A percentile compares a stretch with the other conserved stretches of the same genome.
Evolutionary conservation across 1,140 invertebrate genomes (phyloP).

Genomic region (Globodera ellingtonae): DNA sequence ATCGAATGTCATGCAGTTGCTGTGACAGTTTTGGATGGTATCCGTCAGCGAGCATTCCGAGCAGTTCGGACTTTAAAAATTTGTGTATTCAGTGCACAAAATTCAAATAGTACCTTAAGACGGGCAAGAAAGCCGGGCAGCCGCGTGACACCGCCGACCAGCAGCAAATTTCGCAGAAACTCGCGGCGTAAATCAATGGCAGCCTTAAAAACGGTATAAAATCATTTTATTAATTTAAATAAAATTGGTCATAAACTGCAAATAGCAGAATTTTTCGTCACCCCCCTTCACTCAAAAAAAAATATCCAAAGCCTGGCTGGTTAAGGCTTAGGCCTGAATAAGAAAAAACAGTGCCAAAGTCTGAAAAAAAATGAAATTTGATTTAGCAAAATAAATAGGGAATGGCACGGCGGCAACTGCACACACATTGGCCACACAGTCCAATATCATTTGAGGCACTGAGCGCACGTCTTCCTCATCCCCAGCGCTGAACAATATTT

Average conservation of each 20-base stretch:
- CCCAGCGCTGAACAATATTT: conserved; percentile 39
- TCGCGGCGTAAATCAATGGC: conserved; percentile 42
- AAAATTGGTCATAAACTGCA: no score
- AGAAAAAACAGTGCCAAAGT: no score
- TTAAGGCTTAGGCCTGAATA: no score
- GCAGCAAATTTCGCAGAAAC: conserved; percentile 39
- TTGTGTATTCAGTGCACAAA: conserved; percentile 2
- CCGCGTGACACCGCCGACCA: conserved; percentile 44
- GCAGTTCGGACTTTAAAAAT: conserved; percentile 29
- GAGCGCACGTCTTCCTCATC: conserved; percentile 30
- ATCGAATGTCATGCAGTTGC: conserved; percentile 31
- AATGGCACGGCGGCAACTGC: not conserved
- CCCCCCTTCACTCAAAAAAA: no score
- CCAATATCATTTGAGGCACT: conserved; percentile 44
- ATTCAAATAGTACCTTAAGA: conserved; percentile 13
- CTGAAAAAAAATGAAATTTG: no score
- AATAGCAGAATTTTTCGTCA: no score
- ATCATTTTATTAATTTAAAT: not conserved
- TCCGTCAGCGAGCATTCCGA: conserved; percentile 20
- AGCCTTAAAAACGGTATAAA: conserved; percentile 36
- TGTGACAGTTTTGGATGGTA: conserved; percentile 15
- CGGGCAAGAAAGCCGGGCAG: conserved; percentile 39
- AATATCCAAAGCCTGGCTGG: no score
- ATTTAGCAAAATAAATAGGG: no score
- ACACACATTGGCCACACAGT: conserved; percentile 36